Percentiles rank a stretch among this genome's conserved stretches.
These are phyloP conservation scores for Scolopax mira DNA, from an alignment of 2,113 vertebrate genomes.

Conservation along the genomic window DNA sequence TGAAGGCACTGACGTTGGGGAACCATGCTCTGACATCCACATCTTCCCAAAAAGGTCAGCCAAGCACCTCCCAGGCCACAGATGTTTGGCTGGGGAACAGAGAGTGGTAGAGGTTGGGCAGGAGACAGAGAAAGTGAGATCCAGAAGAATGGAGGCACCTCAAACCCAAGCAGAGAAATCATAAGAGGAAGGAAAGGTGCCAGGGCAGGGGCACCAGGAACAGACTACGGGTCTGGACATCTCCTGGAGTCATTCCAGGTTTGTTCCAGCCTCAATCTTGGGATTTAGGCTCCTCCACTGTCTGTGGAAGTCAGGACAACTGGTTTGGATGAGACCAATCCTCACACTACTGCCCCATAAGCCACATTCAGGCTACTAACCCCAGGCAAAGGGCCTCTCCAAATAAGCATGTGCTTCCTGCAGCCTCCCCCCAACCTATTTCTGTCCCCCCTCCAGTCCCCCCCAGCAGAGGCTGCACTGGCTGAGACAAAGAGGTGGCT, in stretches of 20 bases:
- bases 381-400: background rate
- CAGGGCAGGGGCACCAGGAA: background rate
- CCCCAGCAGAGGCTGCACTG: background rate
- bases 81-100: background rate
- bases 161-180: background rate
- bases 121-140: background rate
- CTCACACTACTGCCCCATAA: background rate
- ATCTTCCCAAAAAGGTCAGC: background rate
- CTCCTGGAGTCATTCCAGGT: background rate
- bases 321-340: background rate
- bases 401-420: rapidly evolving
- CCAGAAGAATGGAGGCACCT: background rate
- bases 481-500: background rate
- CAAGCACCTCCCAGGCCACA: background rate
- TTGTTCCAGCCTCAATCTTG: too few relatives aligned
- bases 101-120: rapidly evolving
- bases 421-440: rapidly evolving
- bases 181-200: background rate
- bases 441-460: background rate
- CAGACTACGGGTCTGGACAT: background rate
- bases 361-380: background rate
- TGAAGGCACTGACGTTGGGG: background rate
- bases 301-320: background rate
- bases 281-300: background rate
- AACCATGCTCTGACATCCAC: background rate